A percentile compares a stretch with the other conserved stretches of the same genome.
These are phyloP conservation scores for Trichonephila clavipes DNA, from an alignment of 1,140 invertebrate genomes.

Conservation along the genomic window DNA sequence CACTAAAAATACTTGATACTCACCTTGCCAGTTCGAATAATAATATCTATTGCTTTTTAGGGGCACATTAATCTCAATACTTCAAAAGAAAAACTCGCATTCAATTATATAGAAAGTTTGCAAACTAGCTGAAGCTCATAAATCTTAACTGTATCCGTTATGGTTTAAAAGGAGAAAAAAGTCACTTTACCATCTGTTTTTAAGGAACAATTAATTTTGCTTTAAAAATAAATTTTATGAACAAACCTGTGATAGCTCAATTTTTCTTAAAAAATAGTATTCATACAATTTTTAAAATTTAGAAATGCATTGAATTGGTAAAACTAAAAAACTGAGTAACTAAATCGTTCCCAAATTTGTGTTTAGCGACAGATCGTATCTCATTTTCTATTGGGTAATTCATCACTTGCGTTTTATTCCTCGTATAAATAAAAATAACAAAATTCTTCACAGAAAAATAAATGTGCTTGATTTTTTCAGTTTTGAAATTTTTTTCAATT, in stretches of 20 bases:
- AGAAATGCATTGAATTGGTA: no score
- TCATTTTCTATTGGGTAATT: background rate
- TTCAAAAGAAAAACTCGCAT: background rate
- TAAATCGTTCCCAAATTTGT: background rate
- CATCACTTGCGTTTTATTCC: background rate
- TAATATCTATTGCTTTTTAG: background rate
- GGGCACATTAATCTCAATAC: background rate
- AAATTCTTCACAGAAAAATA: no score
- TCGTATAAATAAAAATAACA: background rate
- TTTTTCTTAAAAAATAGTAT: no score
- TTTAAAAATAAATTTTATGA: no score
- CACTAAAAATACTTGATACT: background rate
- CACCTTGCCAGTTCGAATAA: background rate
- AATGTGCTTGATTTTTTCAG: no score
- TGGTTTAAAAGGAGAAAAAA: background rate
- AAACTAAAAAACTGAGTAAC: background rate
- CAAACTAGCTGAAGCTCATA: background rate
- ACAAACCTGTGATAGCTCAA: no score
- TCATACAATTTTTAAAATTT: no score
- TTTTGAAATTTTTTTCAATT: no score
- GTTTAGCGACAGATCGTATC: background rate
- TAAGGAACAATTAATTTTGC: background rate
- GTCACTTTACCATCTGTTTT: constrained; percentile 15
- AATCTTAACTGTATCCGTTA: background rate
- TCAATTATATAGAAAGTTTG: background rate